These are phyloP conservation scores for Eupithecia insigniata DNA, from an alignment of 2,888 invertebrate species.

Conservation along the genomic window DNA sequence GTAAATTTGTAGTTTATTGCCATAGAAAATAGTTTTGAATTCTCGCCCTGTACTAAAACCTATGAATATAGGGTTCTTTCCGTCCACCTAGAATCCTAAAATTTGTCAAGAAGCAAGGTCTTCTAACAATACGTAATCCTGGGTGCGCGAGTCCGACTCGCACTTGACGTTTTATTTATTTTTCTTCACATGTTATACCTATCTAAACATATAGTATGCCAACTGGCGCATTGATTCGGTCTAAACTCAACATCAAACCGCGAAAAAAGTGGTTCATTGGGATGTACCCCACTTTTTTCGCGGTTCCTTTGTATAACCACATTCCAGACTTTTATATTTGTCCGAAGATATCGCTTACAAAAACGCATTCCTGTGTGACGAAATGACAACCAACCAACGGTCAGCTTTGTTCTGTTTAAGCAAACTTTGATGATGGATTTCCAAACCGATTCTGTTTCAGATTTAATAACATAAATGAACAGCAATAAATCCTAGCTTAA, in stretches of 20 bases:
- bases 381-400: background rate
- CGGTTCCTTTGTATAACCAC: conserved; percentile 18
- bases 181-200: background rate
- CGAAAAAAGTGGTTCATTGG: background rate
- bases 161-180: too few species aligned
- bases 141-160: too few species aligned
- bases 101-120: too few species aligned
- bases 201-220: background rate
- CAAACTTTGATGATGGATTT: background rate
- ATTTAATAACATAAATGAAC: background rate
- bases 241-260: background rate
- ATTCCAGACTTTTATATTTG: conserved; percentile 28
- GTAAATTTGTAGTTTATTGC: too few species aligned
- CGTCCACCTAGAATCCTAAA: too few species aligned
- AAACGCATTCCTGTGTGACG: conserved; percentile 28
- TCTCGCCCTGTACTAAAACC: too few species aligned
- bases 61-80: too few species aligned
- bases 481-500: too few species aligned
- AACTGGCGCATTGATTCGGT: background rate
- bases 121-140: too few species aligned
- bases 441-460: background rate
- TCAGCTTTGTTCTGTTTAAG: background rate
- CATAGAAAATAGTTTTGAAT: too few species aligned
- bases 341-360: conserved; percentile 16
- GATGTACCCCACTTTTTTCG: background rate